Percentiles rank a stretch among this genome's conserved stretches.
phyloP scores from a whole-genome alignment of 2,888 invertebrate species.

The Acanthopleura granulata region DNA sequence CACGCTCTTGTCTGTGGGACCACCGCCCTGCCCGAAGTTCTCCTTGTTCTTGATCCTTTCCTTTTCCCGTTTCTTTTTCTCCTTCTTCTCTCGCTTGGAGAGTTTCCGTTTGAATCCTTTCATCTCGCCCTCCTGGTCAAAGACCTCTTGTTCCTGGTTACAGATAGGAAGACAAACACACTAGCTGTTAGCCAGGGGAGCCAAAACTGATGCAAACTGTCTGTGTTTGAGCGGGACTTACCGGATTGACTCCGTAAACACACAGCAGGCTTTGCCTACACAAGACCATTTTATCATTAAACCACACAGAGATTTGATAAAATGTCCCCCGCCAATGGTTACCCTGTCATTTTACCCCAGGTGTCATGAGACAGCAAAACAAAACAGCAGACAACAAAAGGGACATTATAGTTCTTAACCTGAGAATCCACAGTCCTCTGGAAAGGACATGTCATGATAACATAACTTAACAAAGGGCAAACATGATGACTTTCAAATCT shows the following conservation, averaged over 20 bases:
- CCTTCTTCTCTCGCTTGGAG: constrained; percentile 97
- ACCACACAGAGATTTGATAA: neutral
- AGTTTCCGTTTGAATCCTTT: constrained; percentile 80
- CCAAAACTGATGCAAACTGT: neutral
- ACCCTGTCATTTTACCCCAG: neutral
- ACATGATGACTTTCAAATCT: no score
- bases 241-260: neutral
- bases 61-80: constrained; percentile 85
- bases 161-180: neutral
- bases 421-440: no score
- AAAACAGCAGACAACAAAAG: no score
- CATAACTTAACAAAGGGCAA: no score
- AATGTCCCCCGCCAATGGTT: neutral
- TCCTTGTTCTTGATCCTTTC: constrained; percentile 53
- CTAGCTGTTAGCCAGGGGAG: neutral
- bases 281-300: constrained; percentile 1
- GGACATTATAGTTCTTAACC: no score
- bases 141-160: constrained; percentile 15
- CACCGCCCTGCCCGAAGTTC: constrained; percentile 38
- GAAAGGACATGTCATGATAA: no score
- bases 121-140: constrained; percentile 2
- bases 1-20: constrained; percentile 38
- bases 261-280: neutral
- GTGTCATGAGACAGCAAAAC: no score
- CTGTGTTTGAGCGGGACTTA: neutral